Percentiles rank a stretch among this genome's conserved stretches.
Evolutionary conservation across 2,797 vertebrate genomes (phyloP).

Genomic region (Gymnoscopelus microlampas): DNA sequence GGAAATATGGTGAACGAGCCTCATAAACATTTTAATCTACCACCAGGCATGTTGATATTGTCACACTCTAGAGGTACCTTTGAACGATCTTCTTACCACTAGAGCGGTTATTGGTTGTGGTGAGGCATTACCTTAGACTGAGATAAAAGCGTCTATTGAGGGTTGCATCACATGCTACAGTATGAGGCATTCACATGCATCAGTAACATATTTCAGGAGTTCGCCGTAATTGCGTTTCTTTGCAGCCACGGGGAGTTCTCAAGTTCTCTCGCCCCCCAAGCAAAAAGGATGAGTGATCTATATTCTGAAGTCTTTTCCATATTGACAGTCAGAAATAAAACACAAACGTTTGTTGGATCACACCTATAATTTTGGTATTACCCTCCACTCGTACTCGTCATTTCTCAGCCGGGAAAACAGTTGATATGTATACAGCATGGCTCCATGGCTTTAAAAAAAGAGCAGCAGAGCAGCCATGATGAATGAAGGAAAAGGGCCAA

Average conservation of each 20-base stretch:
- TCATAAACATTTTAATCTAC: conserved; percentile 66
- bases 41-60: conserved; percentile 54
- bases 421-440: background rate
- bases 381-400: background rate
- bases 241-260: too few species aligned
- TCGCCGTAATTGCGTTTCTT: too few species aligned
- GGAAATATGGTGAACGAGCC: conserved; percentile 27
- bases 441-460: background rate
- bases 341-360: background rate
- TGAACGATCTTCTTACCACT: conserved; percentile 38
- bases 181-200: background rate
- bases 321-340: background rate
- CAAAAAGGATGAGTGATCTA: background rate
- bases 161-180: too few species aligned
- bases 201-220: conserved; percentile 1
- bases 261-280: background rate
- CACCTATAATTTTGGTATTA: background rate
- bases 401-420: too few species aligned
- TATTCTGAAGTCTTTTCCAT: background rate
- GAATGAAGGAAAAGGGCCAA: background rate
- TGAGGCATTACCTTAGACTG: conserved; percentile 26
- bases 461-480: background rate
- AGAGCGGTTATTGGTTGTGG: conserved; percentile 36
- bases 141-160: conserved; percentile 17
- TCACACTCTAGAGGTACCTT: conserved; percentile 33